Percentiles rank a stretch among this genome's conserved stretches.
phyloP scores from a whole-genome alignment of 2,113 vertebrate genomes.

The Oenanthe oenanthe region DNA sequence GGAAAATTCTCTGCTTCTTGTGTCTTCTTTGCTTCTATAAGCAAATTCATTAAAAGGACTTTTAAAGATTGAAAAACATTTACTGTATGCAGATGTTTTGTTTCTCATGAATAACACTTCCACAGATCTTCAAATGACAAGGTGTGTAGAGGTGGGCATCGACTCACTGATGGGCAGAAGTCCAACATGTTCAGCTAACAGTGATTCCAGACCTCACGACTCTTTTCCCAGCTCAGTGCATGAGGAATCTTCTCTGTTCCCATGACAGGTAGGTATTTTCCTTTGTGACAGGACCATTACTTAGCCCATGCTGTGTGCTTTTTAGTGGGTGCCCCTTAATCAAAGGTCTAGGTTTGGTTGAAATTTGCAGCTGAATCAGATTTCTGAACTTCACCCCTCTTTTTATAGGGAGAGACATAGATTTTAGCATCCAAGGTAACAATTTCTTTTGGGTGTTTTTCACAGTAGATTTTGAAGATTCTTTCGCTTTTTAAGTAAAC shows the following conservation, averaged over 20 bases:
- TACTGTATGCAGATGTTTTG: background rate
- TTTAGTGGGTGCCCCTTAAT: background rate
- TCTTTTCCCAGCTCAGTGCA: background rate
- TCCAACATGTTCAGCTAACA: background rate
- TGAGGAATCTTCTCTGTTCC: background rate
- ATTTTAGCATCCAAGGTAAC: background rate
- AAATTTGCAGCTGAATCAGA: background rate
- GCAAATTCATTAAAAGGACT: background rate
- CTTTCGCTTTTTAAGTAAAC: background rate
- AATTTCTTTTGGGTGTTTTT: background rate
- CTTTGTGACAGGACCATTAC: background rate
- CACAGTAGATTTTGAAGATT: background rate
- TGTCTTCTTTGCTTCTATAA: background rate
- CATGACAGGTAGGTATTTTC: background rate
- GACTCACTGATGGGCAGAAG: background rate
- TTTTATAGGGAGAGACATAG: background rate
- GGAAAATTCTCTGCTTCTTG: background rate
- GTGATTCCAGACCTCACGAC: background rate
- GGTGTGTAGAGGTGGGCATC: background rate
- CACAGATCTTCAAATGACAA: background rate
- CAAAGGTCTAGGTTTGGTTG: background rate
- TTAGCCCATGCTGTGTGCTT: background rate
- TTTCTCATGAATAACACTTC: background rate
- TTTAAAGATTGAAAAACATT: background rate
- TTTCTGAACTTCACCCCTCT: background rate